These are phyloP conservation scores for Rhizoglyphus robini DNA, from an alignment of 1,140 invertebrate species.

Conservation along the genomic window DNA sequence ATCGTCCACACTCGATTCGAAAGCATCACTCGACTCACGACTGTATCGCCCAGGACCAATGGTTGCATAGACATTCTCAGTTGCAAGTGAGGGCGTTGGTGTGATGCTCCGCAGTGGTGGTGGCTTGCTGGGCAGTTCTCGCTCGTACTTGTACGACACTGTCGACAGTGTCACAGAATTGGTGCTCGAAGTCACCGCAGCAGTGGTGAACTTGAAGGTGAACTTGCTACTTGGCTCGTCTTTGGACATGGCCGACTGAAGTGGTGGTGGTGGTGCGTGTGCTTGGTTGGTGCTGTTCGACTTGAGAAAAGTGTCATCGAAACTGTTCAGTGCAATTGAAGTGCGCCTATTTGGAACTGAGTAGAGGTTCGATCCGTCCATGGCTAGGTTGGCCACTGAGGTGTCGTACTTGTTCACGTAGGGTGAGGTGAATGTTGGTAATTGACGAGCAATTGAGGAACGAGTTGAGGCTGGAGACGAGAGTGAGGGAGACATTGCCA, in stretches of 20 bases:
- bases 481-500: too few relatives aligned
- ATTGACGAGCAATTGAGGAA: not conserved
- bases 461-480: not conserved
- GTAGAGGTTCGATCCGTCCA: conserved; percentile 31
- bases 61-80: not conserved
- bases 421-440: not conserved
- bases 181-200: not conserved
- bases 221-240: not conserved
- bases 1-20: conserved; percentile 10
- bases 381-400: not conserved
- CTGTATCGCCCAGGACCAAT: not conserved
- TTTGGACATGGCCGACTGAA: not conserved
- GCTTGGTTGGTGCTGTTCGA: not conserved
- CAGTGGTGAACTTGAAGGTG: not conserved
- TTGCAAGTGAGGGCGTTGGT: not conserved
- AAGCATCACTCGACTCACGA: not conserved
- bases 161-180: conserved; percentile 1
- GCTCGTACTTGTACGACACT: not conserved
- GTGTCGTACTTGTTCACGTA: conserved; percentile 18
- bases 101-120: too few relatives aligned
- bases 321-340: conserved; percentile 32
- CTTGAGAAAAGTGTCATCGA: conserved; percentile 30
- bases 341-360: conserved; percentile 34
- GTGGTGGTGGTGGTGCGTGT: not conserved
- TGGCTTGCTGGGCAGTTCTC: too few relatives aligned